Base-by-base conservation (phyloP, 2,113 vertebrate species). In the Oreochromis tanganicae region DNA sequence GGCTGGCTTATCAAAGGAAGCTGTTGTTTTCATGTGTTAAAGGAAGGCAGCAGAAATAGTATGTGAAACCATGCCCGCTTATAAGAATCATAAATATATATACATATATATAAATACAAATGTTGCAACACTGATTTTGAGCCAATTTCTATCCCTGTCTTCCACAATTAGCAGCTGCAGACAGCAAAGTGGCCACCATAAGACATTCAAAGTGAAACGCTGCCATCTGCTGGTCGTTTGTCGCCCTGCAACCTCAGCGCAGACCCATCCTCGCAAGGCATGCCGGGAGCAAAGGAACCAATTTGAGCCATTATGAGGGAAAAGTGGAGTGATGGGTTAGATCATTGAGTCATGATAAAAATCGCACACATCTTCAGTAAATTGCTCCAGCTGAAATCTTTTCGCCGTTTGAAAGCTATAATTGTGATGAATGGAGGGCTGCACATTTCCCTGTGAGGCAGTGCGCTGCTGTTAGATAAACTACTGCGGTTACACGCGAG, bases 221-320 rank as follows among this genome's bases (percentile, higher is more conserved):
- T 95, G 95, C 81, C 95, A 94, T 87, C 96, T 96, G 91, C 88
- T 95, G 95, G 93, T 59, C 16, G 2, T 1, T 3, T 12, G 61
- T 11, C 11, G n/a, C 27, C 1, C 48, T 93, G 85, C 91, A 86
- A 11, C 16, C 66, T 71, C 50, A 10, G 68, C 73, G 52, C 24
- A 32, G 46, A 21, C 9, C 29, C 21, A 48, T 48, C 10, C 17
- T 50, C 4, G 57, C 80, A 83, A 85, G 7, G 88, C 81, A 88
- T 79, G 83, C 84, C 36, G 89, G 91, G 88, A 88, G 43, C 3
- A 38, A 41, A 75, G 38, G 21, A 48, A 6, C 66, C 63, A 87
- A 56, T 90, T 61, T 82, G 43, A 71, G 41, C 82, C 81, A 73
- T 89, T 87, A 63, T 21, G 24, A 48, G 24, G 38, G 13, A 3